Evolutionary conservation across 2,888 invertebrate genomes (phyloP), one percentile per base, ranked within the genome.

Genomic region (Cylloceria caligata): DNA sequence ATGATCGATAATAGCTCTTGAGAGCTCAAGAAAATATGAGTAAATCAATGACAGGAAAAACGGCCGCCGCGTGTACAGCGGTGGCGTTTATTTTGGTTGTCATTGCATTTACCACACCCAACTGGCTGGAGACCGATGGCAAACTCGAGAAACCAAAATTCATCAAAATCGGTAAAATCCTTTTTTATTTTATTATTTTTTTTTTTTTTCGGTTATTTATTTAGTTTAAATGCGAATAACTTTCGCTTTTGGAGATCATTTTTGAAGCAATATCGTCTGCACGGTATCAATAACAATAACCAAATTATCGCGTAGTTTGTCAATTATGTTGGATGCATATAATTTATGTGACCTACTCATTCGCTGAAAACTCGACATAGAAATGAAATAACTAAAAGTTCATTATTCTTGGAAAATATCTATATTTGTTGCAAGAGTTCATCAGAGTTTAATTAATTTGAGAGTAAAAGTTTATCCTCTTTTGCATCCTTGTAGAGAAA

Each of bases 81-180:
- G 94, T 98, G 88, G 97, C 97, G 86, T 96, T 98, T 91, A 94
- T 97, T 86, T 95, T 97, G 83, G 95, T 98, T 89, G 95, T 97
- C 89, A 95, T 98, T 89, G 97, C 98, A 78, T 99, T 99, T 93
- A 96, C 97, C 92, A 98, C 98, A 93, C 98, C 98, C 88, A 97
- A 97, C 93, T 99, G 99, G 99, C 94, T 99, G 85, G 97, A 98
- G 87, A 98, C 98, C 88, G 98, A 98, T 93, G 97, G 97, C 9
- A 95, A 95, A 93, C 93, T 97, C 13, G 93, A 94, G 83, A 94
- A 96, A 88, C 96, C 97, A 0, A 97, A 97, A 91, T 98, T 98
- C 93, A 93, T 95, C 80, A 95, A 95, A 93, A 95, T 98, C 80
- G 97, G 97, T 97, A 93, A 94, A 94, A 91, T 16, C 81, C 79